Evolutionary conservation across 1,140 invertebrate species (phyloP).

Genomic region (Nephila pilipes): DNA sequence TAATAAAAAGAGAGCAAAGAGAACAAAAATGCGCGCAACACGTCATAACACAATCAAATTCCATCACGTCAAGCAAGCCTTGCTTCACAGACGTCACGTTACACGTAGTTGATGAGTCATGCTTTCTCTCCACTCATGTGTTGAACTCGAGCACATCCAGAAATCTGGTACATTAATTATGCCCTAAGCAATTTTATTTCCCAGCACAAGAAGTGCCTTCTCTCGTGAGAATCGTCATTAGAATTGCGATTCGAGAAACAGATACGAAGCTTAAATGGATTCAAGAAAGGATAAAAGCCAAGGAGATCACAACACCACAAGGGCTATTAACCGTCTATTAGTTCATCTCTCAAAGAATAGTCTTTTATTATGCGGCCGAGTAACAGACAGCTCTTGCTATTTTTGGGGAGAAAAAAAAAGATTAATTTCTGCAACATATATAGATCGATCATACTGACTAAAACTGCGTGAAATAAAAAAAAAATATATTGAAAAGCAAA

Average conservation of each 20-base stretch:
- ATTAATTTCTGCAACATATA: no score
- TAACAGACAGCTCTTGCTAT: no score
- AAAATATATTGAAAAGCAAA: no score
- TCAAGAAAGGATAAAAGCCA: not conserved
- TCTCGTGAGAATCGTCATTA: not conserved
- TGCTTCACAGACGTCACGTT: conserved; percentile 39
- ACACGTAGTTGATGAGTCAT: conserved; percentile 7
- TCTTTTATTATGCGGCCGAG: not conserved
- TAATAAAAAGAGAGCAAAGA: not conserved
- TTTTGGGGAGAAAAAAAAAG: no score
- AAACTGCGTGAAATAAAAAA: no score
- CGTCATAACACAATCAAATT: conserved; percentile 42
- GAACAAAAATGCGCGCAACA: not conserved
- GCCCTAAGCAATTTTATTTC: not conserved
- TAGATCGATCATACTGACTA: no score
- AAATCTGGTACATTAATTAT: conserved; percentile 34
- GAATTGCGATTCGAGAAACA: not conserved
- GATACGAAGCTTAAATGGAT: not conserved
- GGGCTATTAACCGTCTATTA: not conserved
- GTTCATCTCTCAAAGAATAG: not conserved
- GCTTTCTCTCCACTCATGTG: conserved; percentile 7
- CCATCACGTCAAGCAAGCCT: conserved; percentile 39
- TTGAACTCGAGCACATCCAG: conserved; percentile 42
- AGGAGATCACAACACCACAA: no score
- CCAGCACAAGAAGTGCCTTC: not conserved